Conservation (phyloP, 2,797 vertebrate genomes). For the Cossypha niveicapilla region DNA sequence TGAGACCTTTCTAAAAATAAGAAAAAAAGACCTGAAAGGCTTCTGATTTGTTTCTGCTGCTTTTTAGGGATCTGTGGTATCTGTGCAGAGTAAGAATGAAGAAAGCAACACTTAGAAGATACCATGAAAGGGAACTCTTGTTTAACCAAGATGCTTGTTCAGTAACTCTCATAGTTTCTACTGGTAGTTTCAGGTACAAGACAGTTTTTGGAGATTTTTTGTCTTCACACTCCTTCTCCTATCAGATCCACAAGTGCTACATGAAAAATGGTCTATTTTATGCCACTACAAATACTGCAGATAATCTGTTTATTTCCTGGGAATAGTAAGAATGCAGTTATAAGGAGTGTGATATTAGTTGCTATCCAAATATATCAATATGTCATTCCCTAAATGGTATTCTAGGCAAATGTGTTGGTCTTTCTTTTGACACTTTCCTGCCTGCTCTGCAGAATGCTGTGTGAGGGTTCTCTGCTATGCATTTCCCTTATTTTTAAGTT, state of each 20-base stretch:
- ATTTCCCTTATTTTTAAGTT: background rate
- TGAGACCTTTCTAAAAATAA: background rate
- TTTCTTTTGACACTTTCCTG: slow-evolving; percentile 15
- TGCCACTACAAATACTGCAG: background rate
- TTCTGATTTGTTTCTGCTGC: background rate
- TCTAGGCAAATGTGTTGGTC: background rate
- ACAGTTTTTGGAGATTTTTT: background rate
- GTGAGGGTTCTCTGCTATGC: background rate
- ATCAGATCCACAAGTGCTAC: background rate
- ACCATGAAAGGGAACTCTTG: background rate
- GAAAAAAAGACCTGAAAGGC: background rate
- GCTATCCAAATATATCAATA: slow-evolving; percentile 11
- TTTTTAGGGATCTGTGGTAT: background rate
- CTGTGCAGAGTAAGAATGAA: background rate
- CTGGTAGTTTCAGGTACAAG: background rate
- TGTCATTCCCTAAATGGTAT: background rate
- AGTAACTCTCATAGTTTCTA: background rate
- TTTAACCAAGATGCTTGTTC: background rate
- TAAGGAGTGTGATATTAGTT: background rate
- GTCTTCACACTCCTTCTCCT: background rate
- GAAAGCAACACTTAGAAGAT: background rate
- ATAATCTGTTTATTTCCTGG: background rate
- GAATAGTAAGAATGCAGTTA: background rate
- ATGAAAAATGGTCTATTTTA: background rate
- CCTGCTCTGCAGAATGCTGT: background rate